A percentile compares a stretch with the other conserved stretches of the same genome.
phyloP scores from a whole-genome alignment of 2,888 invertebrate genomes.

The Serripes groenlandicus region DNA sequence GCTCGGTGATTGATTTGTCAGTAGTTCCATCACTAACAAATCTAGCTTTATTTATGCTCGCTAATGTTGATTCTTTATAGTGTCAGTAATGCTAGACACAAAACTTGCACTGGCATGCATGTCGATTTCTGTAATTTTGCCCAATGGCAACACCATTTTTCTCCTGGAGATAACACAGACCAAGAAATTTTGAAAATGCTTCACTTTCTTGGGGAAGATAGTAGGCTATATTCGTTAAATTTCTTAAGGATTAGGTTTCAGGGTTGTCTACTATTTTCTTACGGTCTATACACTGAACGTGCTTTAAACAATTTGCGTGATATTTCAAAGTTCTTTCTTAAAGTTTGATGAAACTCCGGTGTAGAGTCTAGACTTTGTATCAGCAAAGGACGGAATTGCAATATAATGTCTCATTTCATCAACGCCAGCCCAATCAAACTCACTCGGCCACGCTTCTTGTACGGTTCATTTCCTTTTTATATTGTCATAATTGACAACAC shows the following conservation, averaged over 20 bases:
- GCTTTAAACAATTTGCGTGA: conserved; percentile 12
- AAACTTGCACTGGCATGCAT: too few relatives aligned
- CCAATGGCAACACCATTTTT: conserved; percentile 18
- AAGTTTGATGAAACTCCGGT: conserved; percentile 24
- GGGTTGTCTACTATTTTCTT: too few relatives aligned
- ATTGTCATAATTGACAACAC: too few relatives aligned
- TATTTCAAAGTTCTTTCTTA: conserved; percentile 28
- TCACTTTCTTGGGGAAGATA: conserved; percentile 19
- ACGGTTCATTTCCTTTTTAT: background rate
- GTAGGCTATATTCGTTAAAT: conserved; percentile 13
- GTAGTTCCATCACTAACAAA: too few relatives aligned
- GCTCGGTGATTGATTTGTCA: too few relatives aligned
- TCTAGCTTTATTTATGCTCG: too few relatives aligned
- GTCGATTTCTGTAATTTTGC: conserved; percentile 18
- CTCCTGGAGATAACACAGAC: conserved; percentile 15
- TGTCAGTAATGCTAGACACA: too few relatives aligned
- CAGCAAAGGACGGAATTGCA: conserved; percentile 1
- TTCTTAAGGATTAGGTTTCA: background rate
- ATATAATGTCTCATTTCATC: background rate
- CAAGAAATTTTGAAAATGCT: conserved; percentile 27
- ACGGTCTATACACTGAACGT: background rate
- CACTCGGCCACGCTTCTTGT: background rate
- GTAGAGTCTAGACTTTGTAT: too few relatives aligned
- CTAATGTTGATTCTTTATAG: too few relatives aligned
- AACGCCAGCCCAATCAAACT: background rate